Evolutionary conservation across 1,140 invertebrate genomes (phyloP).

Genomic region (Drosophila takahashii): DNA sequence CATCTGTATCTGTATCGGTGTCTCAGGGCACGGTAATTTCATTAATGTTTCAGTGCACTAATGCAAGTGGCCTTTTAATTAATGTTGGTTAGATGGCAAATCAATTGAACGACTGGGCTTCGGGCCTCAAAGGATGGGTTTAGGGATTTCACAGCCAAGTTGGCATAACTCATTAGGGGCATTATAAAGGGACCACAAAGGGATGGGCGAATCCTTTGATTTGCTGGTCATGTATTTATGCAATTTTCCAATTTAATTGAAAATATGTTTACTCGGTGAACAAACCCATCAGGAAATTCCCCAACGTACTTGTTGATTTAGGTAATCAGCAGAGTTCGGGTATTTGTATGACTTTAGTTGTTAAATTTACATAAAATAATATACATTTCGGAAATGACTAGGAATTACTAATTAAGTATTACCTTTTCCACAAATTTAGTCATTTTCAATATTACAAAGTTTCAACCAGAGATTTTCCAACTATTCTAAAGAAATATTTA

Average conservation of each 20-base stretch:
- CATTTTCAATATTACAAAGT: not conserved
- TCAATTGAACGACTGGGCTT: not conserved
- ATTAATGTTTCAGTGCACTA: constrained; percentile 46
- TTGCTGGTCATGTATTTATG: not conserved
- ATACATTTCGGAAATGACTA: too few species aligned
- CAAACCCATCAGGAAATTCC: not conserved
- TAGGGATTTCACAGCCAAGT: not conserved
- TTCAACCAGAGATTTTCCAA: not conserved
- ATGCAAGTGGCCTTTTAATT: constrained; percentile 25
- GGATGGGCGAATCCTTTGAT: not conserved
- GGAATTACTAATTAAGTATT: too few species aligned
- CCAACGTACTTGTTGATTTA: constrained; percentile 1
- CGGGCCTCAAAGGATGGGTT: not conserved
- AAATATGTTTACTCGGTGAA: not conserved
- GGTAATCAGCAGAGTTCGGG: not conserved
- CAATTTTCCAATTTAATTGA: not conserved
- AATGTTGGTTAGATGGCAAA: constrained; percentile 12
- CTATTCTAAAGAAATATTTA: not conserved
- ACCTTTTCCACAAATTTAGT: too few species aligned
- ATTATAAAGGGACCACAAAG: not conserved
- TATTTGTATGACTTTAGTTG: too few species aligned
- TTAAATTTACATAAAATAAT: too few species aligned
- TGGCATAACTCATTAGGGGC: not conserved
- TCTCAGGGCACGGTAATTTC: constrained; percentile 15
- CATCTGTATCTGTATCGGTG: too few species aligned